Conservation (phyloP, 2,797 vertebrate species). For the Pampus argenteus region DNA sequence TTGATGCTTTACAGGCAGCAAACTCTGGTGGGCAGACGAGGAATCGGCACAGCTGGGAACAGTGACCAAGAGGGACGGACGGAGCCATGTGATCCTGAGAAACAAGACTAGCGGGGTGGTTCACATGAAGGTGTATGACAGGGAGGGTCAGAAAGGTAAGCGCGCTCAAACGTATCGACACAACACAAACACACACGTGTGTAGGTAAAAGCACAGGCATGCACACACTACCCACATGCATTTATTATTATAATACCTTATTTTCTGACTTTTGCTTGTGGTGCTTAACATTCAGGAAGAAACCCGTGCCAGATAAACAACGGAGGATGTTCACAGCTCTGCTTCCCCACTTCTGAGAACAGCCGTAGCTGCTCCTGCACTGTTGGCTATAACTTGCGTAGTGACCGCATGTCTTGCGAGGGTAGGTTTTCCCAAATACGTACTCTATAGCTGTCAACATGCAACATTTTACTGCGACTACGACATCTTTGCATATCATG, state of each 20-base stretch:
- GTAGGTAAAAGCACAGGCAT: neutral
- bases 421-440: slow-evolving; percentile 77
- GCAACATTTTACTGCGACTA: neutral
- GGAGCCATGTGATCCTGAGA: slow-evolving; percentile 87
- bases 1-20: slow-evolving; percentile 87
- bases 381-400: slow-evolving; percentile 93
- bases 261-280: slow-evolving; percentile 13
- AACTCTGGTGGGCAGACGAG: slow-evolving; percentile 98
- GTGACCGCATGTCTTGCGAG: slow-evolving; percentile 94
- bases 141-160: slow-evolving; percentile 94
- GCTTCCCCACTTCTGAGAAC: slow-evolving; percentile 95
- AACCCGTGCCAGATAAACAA: slow-evolving; percentile 96
- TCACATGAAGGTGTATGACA: slow-evolving; percentile 97
- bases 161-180: neutral
- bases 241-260: neutral
- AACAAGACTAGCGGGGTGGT: slow-evolving; percentile 96
- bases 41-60: slow-evolving; percentile 93
- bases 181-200: neutral
- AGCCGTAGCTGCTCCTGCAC: slow-evolving; percentile 95
- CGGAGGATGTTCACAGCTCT: slow-evolving; percentile 97
- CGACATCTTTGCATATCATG: neutral
- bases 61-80: slow-evolving; percentile 94
- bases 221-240: neutral
- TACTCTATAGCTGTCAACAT: neutral
- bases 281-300: slow-evolving; percentile 85